phyloP scores from a whole-genome alignment of 2,797 vertebrate genomes.

The Champsocephalus gunnari region DNA sequence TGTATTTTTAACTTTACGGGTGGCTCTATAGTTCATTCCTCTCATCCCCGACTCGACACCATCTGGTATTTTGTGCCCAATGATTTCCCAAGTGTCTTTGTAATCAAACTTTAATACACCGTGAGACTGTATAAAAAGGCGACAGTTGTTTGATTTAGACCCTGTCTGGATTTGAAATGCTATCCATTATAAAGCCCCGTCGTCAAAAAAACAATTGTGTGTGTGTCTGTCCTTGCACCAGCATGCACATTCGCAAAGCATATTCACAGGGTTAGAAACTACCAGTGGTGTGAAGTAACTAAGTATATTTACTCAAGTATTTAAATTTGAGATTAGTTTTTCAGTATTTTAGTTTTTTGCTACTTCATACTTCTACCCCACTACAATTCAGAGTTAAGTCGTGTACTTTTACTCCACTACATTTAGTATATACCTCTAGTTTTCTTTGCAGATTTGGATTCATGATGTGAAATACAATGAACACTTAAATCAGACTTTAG shows the following conservation, averaged over 20 bases:
- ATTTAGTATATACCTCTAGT: too few relatives aligned
- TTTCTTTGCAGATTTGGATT: too few relatives aligned
- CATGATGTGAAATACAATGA: too few relatives aligned
- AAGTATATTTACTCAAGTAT: too few relatives aligned
- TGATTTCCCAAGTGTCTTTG: conserved; percentile 54
- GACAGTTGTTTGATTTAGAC: conserved; percentile 37
- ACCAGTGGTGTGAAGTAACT: too few relatives aligned
- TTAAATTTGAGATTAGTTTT: too few relatives aligned
- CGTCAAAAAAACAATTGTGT: conserved; percentile 7
- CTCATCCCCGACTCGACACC: conserved; percentile 36
- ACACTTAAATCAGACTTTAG: too few relatives aligned
- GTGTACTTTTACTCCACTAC: too few relatives aligned
- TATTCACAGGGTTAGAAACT: not conserved
- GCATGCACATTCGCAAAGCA: not conserved
- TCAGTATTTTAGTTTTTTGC: too few relatives aligned
- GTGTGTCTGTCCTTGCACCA: conserved; percentile 30
- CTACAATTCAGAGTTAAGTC: too few relatives aligned
- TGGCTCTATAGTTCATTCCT: conserved; percentile 11
- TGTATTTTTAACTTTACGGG: conserved; percentile 43
- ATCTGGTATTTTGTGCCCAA: conserved; percentile 62
- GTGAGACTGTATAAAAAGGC: conserved; percentile 39
- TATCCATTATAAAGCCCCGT: conserved; percentile 49
- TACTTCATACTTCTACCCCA: too few relatives aligned
- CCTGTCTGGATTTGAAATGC: conserved; percentile 36
- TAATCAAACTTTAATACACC: conserved; percentile 64